phyloP scores from a whole-genome alignment of 2,888 invertebrate species.

The Marasmarcha lunaedactyla region DNA sequence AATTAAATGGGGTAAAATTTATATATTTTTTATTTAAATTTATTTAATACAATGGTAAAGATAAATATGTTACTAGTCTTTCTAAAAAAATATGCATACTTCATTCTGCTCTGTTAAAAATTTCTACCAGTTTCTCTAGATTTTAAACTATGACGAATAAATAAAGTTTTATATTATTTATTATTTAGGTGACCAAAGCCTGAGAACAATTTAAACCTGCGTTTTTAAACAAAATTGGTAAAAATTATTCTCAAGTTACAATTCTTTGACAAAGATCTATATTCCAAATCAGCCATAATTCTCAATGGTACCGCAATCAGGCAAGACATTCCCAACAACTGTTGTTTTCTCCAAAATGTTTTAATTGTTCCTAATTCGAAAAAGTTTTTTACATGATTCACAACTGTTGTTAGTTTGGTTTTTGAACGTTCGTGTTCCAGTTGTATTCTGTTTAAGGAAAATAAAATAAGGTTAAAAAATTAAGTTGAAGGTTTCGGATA shows the following conservation, averaged over 20 bases:
- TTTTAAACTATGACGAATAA: too few relatives aligned
- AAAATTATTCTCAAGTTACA: constrained; percentile 21
- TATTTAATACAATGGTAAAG: too few relatives aligned
- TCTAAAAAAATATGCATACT: too few relatives aligned
- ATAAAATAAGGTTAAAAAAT: constrained; percentile 27
- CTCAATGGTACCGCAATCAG: constrained; percentile 63
- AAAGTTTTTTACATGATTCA: constrained; percentile 62
- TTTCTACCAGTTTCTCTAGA: too few relatives aligned
- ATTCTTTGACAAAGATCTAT: constrained; percentile 54
- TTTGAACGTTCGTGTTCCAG: constrained; percentile 21
- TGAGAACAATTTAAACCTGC: constrained; percentile 23
- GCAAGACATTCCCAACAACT: constrained; percentile 65
- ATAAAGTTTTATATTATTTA: too few relatives aligned
- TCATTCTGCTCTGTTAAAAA: too few relatives aligned
- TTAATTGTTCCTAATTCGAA: constrained; percentile 67
- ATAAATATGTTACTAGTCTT: too few relatives aligned
- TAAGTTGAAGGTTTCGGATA: too few relatives aligned
- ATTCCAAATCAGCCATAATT: constrained; percentile 61
- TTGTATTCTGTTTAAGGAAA: constrained; percentile 22
- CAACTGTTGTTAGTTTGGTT: constrained; percentile 47
- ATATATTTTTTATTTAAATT: too few relatives aligned
- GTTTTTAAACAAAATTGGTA: constrained; percentile 59
- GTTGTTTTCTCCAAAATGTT: constrained; percentile 61
- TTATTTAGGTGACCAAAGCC: too few relatives aligned
- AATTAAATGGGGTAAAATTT: too few relatives aligned